Percentiles rank a stretch among this genome's conserved stretches.
phyloP scores from a whole-genome alignment of 1,140 invertebrate species.

The Nephotettix cincticeps region DNA sequence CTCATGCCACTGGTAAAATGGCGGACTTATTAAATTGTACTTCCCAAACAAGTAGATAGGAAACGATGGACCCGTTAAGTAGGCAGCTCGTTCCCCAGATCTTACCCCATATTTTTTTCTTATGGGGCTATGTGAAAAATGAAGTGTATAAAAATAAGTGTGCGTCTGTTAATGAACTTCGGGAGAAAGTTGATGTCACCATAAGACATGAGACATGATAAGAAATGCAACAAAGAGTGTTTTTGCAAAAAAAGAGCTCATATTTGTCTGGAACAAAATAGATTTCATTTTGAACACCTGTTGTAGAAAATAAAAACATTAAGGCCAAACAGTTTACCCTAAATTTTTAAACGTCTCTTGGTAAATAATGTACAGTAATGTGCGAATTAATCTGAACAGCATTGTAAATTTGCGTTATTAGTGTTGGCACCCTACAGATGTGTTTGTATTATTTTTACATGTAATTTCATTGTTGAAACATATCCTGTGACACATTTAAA shows the following conservation, averaged over 20 bases:
- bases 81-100: neutral
- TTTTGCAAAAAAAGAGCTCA: conserved; percentile 1
- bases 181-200: neutral
- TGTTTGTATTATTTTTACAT: no score
- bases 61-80: neutral
- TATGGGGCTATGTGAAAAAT: conserved; percentile 4
- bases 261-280: conserved; percentile 7
- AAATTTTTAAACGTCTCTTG: no score
- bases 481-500: no score
- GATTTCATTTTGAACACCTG: conserved; percentile 6
- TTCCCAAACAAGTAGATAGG: conserved; percentile 10
- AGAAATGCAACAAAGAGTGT: neutral
- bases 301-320: neutral
- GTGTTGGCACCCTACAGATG: no score
- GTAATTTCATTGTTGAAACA: no score
- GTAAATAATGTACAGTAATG: no score
- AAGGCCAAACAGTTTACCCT: no score
- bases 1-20: neutral
- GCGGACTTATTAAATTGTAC: conserved; percentile 1
- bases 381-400: no score
- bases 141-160: neutral
- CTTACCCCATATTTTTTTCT: neutral
- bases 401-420: no score
- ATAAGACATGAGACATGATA: neutral
- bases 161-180: neutral